Percentiles rank a stretch among this genome's conserved stretches.
phyloP scores from a whole-genome alignment of 1,140 invertebrate genomes.

The Homarus americanus region DNA sequence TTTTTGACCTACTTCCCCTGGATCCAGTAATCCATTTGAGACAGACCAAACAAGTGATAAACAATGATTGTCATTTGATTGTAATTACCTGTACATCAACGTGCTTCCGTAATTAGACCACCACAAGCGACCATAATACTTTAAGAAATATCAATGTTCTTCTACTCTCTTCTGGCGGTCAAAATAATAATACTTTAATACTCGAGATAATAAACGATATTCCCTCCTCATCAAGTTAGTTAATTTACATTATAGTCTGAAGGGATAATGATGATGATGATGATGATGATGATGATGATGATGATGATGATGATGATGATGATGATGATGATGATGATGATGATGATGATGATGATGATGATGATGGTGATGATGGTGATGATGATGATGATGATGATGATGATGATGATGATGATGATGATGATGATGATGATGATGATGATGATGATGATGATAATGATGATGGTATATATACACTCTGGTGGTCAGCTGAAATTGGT shows the following conservation, averaged over 20 bases:
- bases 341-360: not conserved
- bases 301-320: not conserved
- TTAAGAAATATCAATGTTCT: not conserved
- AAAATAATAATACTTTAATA: not conserved
- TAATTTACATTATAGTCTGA: not conserved
- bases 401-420: too few relatives aligned
- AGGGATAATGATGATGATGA: not conserved
- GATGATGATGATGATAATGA: too few relatives aligned
- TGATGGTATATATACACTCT: too few relatives aligned
- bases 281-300: slow-evolving; percentile 17
- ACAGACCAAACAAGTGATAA: too few relatives aligned
- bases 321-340: not conserved
- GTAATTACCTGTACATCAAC: not conserved
- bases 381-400: not conserved
- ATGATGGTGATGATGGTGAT: not conserved
- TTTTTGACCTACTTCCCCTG: too few relatives aligned
- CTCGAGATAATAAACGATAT: not conserved
- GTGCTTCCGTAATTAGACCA: not conserved
- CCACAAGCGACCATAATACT: not conserved
- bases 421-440: too few relatives aligned
- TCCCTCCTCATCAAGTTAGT: not conserved
- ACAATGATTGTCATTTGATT: not conserved
- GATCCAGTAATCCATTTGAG: too few relatives aligned
- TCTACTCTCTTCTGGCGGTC: not conserved
- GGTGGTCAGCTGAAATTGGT: too few relatives aligned